A percentile compares a stretch with the other conserved stretches of the same genome.
Evolutionary conservation across 2,888 invertebrate species (phyloP).

Genomic region (Aleiodes testaceus): DNA sequence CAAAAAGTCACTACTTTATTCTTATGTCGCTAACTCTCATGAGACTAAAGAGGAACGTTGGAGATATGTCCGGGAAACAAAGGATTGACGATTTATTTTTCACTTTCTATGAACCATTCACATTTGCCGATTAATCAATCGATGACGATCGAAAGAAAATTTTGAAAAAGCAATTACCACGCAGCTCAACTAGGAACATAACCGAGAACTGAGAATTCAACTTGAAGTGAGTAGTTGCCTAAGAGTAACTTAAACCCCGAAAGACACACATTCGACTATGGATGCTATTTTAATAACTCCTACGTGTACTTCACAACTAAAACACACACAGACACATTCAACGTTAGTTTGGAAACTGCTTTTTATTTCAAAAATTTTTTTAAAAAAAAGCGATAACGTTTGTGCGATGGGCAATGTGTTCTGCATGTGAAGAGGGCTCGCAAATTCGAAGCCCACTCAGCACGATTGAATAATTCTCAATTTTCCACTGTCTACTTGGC

Average conservation of each 20-base stretch:
- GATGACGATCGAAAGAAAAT: not conserved
- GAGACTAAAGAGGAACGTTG: not conserved
- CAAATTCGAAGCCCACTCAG: not conserved
- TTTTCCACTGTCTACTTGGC: constrained; percentile 22
- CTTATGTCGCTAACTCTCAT: not conserved
- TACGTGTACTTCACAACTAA: constrained; percentile 21
- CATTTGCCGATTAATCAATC: not conserved
- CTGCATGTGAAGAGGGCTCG: not conserved
- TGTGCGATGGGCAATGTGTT: not conserved
- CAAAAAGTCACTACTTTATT: not conserved
- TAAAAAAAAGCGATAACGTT: too few relatives aligned
- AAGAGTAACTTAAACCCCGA: constrained; percentile 8
- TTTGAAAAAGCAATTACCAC: constrained; percentile 6
- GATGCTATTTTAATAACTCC: constrained; percentile 58
- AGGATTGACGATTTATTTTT: too few relatives aligned
- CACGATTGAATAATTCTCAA: constrained; percentile 22
- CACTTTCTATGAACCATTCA: too few relatives aligned
- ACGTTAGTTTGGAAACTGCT: too few relatives aligned
- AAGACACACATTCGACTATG: constrained; percentile 52
- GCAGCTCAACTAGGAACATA: constrained; percentile 19
- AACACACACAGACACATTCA: not conserved
- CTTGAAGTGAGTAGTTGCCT: not conserved
- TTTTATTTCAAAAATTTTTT: too few relatives aligned
- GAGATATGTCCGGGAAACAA: not conserved
- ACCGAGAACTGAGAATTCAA: constrained; percentile 12